Evolutionary conservation across 2,797 vertebrate genomes (phyloP).

Genomic region (Hydrolagus colliei): DNA sequence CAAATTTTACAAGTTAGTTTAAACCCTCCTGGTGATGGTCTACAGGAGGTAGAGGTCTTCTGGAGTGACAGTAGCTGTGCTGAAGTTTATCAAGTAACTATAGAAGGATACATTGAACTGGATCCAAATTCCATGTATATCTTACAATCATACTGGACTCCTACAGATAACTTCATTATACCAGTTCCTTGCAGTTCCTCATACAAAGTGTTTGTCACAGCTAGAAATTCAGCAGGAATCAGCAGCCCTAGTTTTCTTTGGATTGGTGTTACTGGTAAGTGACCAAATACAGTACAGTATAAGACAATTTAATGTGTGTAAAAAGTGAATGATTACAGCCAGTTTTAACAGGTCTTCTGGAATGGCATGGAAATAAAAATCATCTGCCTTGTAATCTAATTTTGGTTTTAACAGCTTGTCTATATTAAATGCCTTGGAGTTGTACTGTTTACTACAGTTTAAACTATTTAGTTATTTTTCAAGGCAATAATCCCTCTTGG

Average conservation of each 20-base stretch:
- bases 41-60: slow-evolving; percentile 46
- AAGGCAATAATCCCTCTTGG: too few relatives aligned
- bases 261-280: slow-evolving; percentile 54
- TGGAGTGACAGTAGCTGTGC: slow-evolving; percentile 55
- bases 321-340: not conserved
- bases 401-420: not conserved
- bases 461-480: too few relatives aligned
- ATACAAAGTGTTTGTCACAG: slow-evolving; percentile 51
- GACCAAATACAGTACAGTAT: not conserved
- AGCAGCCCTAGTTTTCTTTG: slow-evolving; percentile 46
- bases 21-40: slow-evolving; percentile 37
- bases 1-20: slow-evolving; percentile 39
- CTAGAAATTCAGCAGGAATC: slow-evolving; percentile 52
- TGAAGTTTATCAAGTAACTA: slow-evolving; percentile 49
- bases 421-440: too few relatives aligned
- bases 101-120: slow-evolving; percentile 48
- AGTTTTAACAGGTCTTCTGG: not conserved
- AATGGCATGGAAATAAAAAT: not conserved
- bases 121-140: slow-evolving; percentile 44
- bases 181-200: slow-evolving; percentile 57
- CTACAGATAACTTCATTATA: slow-evolving; percentile 55
- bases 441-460: too few relatives aligned
- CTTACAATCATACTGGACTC: slow-evolving; percentile 58
- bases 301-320: not conserved
- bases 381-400: not conserved